Percentiles rank a stretch among this genome's conserved stretches.
Conservation (phyloP, 1,140 invertebrate genomes). For the Acyrthosiphon pisum region DNA sequence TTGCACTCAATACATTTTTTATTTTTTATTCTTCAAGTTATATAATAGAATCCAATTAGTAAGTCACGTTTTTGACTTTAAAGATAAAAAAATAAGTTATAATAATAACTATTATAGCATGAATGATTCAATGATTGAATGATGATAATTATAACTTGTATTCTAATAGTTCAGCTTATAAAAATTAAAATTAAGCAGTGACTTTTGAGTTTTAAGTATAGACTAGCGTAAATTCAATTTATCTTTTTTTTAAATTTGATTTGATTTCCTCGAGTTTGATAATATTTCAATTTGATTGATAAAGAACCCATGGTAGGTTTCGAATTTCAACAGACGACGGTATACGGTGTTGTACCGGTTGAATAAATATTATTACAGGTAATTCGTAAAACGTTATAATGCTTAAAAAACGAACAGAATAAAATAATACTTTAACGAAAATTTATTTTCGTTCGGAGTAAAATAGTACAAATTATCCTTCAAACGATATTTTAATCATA, state of each 20-base stretch:
- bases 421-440: neutral
- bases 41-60: slow-evolving; percentile 51
- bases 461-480: neutral
- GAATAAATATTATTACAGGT: neutral
- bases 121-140: slow-evolving; percentile 20
- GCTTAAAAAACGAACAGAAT: neutral
- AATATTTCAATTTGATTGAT: neutral
- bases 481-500: neutral
- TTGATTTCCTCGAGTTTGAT: neutral
- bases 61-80: slow-evolving; percentile 53
- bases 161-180: slow-evolving; percentile 12
- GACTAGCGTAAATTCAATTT: neutral
- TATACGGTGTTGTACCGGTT: neutral
- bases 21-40: slow-evolving; percentile 26
- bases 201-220: neutral
- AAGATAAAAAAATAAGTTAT: slow-evolving; percentile 20
- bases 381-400: neutral
- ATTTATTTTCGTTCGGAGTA: neutral
- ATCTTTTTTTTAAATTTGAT: neutral
- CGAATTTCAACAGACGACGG: neutral
- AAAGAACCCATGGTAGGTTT: neutral
- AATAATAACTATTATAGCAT: neutral
- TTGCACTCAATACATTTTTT: slow-evolving; percentile 38
- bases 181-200: neutral
- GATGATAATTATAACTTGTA: slow-evolving; percentile 41